A percentile compares a stretch with the other conserved stretches of the same genome.
phyloP scores from a whole-genome alignment of 2,113 vertebrate genomes.

The Labrus mixtus region DNA sequence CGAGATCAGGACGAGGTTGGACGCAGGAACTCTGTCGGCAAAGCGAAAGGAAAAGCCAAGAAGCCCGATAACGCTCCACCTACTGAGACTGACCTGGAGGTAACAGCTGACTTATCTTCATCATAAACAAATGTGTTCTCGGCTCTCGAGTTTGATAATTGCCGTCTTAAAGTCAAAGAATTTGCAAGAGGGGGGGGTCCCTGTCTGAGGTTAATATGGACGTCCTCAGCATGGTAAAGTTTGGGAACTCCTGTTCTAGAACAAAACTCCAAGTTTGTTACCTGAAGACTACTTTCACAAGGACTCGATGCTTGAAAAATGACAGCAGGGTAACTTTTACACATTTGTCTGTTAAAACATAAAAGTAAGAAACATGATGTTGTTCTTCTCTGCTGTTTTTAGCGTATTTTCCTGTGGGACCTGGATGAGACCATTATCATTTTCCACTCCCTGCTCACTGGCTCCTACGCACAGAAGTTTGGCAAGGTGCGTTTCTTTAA shows the following conservation, averaged over 20 bases:
- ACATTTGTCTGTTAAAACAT: too few species aligned
- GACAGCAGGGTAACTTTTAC: too few species aligned
- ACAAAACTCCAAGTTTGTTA: too few species aligned
- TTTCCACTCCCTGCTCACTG: conserved; percentile 98
- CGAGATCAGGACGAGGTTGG: conserved; percentile 91
- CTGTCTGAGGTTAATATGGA: too few species aligned
- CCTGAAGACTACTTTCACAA: too few species aligned
- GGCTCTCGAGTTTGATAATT: too few species aligned
- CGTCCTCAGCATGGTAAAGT: too few species aligned
- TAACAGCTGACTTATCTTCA: conserved; percentile 61
- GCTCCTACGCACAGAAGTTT: conserved; percentile 97
- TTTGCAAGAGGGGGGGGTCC: too few species aligned
- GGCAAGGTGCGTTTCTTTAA: conserved; percentile 88
- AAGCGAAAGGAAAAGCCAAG: conserved; percentile 93
- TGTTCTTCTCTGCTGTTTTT: not conserved
- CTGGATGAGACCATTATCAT: conserved; percentile 99
- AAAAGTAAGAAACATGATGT: not conserved
- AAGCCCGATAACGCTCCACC: conserved; percentile 89
- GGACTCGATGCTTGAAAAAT: too few species aligned
- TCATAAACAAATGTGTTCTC: too few species aligned
- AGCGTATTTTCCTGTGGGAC: conserved; percentile 98
- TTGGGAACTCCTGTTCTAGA: too few species aligned
- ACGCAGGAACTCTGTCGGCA: conserved; percentile 90
- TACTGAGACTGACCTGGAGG: conserved; percentile 93
- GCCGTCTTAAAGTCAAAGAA: too few species aligned